These are phyloP conservation scores for Dendrocincla tyrannina DNA, from an alignment of 2,797 vertebrate genomes.

Conservation along the genomic window DNA sequence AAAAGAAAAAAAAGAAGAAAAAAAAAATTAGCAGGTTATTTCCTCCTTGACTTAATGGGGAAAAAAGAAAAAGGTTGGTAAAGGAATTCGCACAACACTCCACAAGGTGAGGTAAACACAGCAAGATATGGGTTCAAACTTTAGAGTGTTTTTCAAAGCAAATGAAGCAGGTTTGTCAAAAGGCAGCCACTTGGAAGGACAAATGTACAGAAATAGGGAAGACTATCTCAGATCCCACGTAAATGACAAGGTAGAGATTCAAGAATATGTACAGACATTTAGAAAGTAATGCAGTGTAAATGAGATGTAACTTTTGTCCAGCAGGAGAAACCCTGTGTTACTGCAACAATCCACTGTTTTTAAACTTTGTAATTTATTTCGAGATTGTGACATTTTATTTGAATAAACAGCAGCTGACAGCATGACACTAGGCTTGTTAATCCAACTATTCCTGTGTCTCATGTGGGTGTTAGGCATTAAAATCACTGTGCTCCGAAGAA, in stretches of 20 bases:
- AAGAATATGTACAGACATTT: background rate
- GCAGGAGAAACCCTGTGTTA: slow-evolving; percentile 62
- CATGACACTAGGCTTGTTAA: slow-evolving; percentile 77
- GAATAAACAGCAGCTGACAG: slow-evolving; percentile 81
- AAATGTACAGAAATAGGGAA: background rate
- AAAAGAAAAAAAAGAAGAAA: background rate
- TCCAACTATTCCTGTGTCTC: slow-evolving; percentile 75
- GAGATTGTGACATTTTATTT: slow-evolving; percentile 80
- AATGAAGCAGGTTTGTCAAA: background rate
- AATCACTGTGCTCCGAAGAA: slow-evolving; percentile 69
- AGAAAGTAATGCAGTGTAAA: slow-evolving; percentile 18
- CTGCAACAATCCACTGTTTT: slow-evolving; percentile 70
- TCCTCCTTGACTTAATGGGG: background rate
- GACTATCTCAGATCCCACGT: background rate
- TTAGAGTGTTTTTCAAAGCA: background rate
- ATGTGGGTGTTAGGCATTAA: slow-evolving; percentile 76
- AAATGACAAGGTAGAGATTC: background rate
- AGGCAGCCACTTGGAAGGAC: background rate
- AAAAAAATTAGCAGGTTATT: background rate
- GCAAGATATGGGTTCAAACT: background rate
- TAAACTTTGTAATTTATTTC: slow-evolving; percentile 79
- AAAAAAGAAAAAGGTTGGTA: background rate
- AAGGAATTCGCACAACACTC: background rate
- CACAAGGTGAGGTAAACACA: background rate
- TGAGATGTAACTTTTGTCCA: slow-evolving; percentile 67